Evolutionary conservation across 2,797 vertebrate species (phyloP).

Genomic region (Myotis pilosus): DNA sequence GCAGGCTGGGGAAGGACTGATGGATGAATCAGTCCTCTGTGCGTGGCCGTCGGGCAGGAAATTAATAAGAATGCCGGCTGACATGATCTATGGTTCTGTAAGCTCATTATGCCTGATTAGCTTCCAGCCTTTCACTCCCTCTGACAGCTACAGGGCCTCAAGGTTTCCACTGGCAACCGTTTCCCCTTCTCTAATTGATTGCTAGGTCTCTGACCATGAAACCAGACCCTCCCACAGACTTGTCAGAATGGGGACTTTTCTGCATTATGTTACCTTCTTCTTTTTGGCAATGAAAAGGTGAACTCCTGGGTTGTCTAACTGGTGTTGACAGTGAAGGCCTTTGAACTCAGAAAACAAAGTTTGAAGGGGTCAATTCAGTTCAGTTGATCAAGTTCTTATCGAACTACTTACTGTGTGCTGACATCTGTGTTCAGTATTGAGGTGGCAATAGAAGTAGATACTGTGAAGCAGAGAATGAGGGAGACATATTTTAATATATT

Average conservation of each 20-base stretch:
- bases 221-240: slow-evolving; percentile 43
- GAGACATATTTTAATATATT: neutral
- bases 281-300: slow-evolving; percentile 34
- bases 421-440: neutral
- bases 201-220: slow-evolving; percentile 58
- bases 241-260: slow-evolving; percentile 33
- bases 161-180: slow-evolving; percentile 63
- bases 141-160: slow-evolving; percentile 66
- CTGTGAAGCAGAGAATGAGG: neutral
- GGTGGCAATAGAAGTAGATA: neutral
- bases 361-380: slow-evolving; percentile 47
- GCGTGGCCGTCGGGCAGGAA: slow-evolving; percentile 68
- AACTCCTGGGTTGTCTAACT: slow-evolving; percentile 51
- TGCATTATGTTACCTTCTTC: slow-evolving; percentile 55
- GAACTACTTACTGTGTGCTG: neutral
- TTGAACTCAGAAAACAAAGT: slow-evolving; percentile 67
- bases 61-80: slow-evolving; percentile 74
- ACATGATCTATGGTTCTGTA: slow-evolving; percentile 74
- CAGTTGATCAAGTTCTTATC: slow-evolving; percentile 56
- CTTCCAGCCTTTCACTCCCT: slow-evolving; percentile 69
- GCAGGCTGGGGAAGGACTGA: slow-evolving; percentile 41
- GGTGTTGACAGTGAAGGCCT: slow-evolving; percentile 61
- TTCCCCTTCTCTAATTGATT: slow-evolving; percentile 66
- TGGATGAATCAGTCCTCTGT: slow-evolving; percentile 73
- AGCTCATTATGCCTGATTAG: slow-evolving; percentile 76